Evolutionary conservation across 2,113 vertebrate species (phyloP).

Genomic region (Plestiodon gilberti): DNA sequence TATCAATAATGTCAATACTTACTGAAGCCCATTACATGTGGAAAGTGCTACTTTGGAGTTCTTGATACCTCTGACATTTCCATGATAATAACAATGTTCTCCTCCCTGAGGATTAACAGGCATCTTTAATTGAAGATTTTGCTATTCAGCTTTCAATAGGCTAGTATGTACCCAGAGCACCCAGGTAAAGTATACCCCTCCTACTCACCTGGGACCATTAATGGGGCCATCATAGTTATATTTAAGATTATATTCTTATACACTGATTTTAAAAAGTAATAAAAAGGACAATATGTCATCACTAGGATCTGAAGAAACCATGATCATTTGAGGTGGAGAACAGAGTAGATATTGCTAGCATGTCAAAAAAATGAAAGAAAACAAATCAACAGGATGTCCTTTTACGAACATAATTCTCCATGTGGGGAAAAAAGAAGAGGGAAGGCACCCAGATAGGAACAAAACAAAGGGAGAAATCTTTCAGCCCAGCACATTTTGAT

Average conservation of each 20-base stretch:
- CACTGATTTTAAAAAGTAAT: not conserved
- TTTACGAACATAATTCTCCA: not conserved
- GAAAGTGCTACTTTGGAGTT: conserved; percentile 90
- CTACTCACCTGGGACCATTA: not conserved
- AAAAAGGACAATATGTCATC: not conserved
- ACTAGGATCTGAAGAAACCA: not conserved
- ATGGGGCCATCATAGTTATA: not conserved
- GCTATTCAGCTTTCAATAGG: not conserved
- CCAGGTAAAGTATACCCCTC: not conserved
- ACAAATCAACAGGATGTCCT: not conserved
- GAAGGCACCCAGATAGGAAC: no score
- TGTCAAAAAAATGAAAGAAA: not conserved
- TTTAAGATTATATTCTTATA: not conserved
- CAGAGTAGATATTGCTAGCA: not conserved
- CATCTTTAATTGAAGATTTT: not conserved
- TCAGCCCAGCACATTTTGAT: no score
- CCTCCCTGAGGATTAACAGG: conserved; percentile 81
- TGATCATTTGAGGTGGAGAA: not conserved
- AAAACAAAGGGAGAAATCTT: no score
- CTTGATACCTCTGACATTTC: conserved; percentile 87
- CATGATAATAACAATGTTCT: conserved; percentile 98
- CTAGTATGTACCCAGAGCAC: not conserved
- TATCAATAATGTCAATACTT: conserved; percentile 69
- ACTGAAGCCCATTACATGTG: conserved; percentile 97
- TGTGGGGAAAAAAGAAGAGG: not conserved